phyloP scores from a whole-genome alignment of 2,888 invertebrate species.

The Nephrotoma appendiculata region DNA sequence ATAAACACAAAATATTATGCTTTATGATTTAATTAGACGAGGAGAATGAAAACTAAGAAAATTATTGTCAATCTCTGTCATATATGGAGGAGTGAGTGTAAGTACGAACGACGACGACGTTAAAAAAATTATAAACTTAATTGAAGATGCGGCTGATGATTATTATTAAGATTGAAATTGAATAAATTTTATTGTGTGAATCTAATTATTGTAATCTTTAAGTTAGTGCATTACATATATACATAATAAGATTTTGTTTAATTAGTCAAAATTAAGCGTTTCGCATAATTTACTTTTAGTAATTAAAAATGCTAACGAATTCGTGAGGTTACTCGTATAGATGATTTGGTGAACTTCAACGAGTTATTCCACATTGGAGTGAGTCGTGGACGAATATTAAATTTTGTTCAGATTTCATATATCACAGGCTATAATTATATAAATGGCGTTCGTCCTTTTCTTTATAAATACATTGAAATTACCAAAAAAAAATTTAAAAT shows the following conservation, averaged over 20 bases:
- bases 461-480: too few relatives aligned
- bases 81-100: not conserved
- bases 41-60: not conserved
- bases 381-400: too few relatives aligned
- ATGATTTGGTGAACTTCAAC: too few relatives aligned
- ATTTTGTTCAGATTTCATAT: too few relatives aligned
- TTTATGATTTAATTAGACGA: not conserved
- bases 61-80: not conserved
- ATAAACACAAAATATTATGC: not conserved
- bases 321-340: too few relatives aligned
- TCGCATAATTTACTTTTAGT: not conserved
- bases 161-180: not conserved
- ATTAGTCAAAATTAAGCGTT: not conserved
- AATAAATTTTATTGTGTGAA: not conserved
- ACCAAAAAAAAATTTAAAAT: too few relatives aligned
- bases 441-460: too few relatives aligned
- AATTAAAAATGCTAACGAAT: not conserved
- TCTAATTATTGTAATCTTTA: not conserved
- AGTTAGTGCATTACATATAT: not conserved
- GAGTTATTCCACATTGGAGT: too few relatives aligned
- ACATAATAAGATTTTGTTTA: not conserved
- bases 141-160: not conserved
- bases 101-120: not conserved
- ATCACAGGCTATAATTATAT: too few relatives aligned
- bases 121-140: not conserved